phyloP scores from a whole-genome alignment of 2,888 invertebrate species.

The Anorthoa munda region DNA sequence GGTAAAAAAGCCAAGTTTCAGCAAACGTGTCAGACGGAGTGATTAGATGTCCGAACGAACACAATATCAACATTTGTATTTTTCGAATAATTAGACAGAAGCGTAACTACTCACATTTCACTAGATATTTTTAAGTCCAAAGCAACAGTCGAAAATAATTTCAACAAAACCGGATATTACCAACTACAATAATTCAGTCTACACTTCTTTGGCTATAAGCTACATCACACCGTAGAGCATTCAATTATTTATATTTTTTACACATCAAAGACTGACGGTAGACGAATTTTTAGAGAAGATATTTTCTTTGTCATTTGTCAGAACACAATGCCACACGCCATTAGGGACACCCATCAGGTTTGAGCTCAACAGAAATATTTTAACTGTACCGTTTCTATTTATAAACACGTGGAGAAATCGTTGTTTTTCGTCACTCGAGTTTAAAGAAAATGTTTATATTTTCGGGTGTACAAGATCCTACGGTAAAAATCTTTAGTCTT shows the following conservation, averaged over 20 bases:
- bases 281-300: slow-evolving; percentile 33
- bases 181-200: slow-evolving; percentile 5
- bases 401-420: slow-evolving; percentile 13
- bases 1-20: too few species aligned
- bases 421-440: neutral
- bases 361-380: slow-evolving; percentile 35
- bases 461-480: too few species aligned
- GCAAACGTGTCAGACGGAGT: neutral
- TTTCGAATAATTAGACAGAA: too few species aligned
- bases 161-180: neutral
- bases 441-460: neutral
- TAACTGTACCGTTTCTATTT: slow-evolving; percentile 25
- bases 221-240: slow-evolving; percentile 7
- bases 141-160: neutral
- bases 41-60: too few species aligned
- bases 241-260: slow-evolving; percentile 37
- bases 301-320: slow-evolving; percentile 57
- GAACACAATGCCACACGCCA: slow-evolving; percentile 53
- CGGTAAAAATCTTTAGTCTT: too few species aligned
- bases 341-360: slow-evolving; percentile 46
- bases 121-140: neutral
- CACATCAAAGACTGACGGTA: slow-evolving; percentile 54
- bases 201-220: slow-evolving; percentile 6
- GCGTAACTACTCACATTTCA: neutral
- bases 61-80: too few species aligned